phyloP scores from a whole-genome alignment of 2,888 invertebrate genomes.

The Cantharis lateralis region DNA sequence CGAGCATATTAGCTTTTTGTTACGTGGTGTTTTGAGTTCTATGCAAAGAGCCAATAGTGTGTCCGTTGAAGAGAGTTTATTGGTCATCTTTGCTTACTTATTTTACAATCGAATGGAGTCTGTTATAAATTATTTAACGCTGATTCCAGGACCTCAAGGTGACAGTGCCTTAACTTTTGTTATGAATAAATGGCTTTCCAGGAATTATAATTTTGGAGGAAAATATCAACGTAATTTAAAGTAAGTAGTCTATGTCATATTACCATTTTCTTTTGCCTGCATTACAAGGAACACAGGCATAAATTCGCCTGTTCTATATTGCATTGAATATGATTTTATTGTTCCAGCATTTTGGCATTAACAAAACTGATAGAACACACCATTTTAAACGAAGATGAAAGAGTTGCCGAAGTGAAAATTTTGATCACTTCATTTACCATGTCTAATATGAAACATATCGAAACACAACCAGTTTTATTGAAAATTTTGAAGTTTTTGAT shows the following conservation, averaged over 20 bases:
- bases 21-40: constrained; percentile 29
- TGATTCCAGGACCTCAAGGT: constrained; percentile 35
- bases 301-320: no score
- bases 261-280: no score
- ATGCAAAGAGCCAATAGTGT: constrained; percentile 28
- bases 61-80: constrained; percentile 23
- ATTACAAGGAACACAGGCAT: no score
- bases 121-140: constrained; percentile 25
- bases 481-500: constrained; percentile 16
- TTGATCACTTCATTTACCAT: neutral
- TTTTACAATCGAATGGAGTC: constrained; percentile 28
- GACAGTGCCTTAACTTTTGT: constrained; percentile 34
- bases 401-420: constrained; percentile 19
- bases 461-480: constrained; percentile 16
- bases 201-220: constrained; percentile 14
- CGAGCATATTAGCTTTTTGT: constrained; percentile 26
- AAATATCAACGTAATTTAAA: constrained; percentile 28
- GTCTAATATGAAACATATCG: neutral
- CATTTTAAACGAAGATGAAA: constrained; percentile 26
- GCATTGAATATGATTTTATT: no score
- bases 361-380: constrained; percentile 27
- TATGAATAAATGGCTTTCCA: constrained; percentile 28
- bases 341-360: constrained; percentile 31
- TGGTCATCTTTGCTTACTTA: constrained; percentile 33
- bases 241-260: no score